Evolutionary conservation across 1,140 invertebrate genomes (phyloP).

Genomic region (Sitodiplosis mosellana): DNA sequence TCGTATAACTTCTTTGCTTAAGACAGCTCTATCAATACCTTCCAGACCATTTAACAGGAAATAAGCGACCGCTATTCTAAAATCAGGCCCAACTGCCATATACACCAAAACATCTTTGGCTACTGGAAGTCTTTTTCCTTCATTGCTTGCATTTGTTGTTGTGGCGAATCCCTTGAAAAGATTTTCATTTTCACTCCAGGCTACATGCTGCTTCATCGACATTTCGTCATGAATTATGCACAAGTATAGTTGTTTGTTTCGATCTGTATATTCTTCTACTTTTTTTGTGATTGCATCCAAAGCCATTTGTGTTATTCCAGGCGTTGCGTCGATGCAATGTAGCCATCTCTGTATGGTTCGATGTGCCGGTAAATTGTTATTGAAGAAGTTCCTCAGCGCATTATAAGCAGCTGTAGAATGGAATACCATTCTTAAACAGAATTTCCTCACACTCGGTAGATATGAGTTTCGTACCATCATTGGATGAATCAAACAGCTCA

Average conservation of each 20-base stretch:
- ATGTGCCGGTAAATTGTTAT: too few relatives aligned
- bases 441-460: background rate
- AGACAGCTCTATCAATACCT: background rate
- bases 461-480: too few relatives aligned
- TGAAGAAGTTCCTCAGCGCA: background rate
- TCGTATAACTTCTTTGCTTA: background rate
- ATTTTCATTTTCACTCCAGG: background rate
- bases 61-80: background rate
- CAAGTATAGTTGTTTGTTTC: background rate
- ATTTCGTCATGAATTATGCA: background rate
- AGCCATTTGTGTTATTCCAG: background rate
- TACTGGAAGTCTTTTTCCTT: background rate
- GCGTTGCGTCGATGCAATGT: background rate
- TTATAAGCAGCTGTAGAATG: background rate
- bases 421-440: background rate
- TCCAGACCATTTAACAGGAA: background rate
- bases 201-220: background rate
- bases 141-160: background rate
- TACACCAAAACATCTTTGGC: background rate
- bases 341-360: background rate
- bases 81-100: background rate
- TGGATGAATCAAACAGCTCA: too few relatives aligned
- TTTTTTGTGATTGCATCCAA: background rate
- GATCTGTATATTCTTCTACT: background rate
- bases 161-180: background rate